Evolutionary conservation across 92 coral and sea anemone species (phyloP), one percentile per base, ranked within the genome.

Genomic region (Parazoanthus atlanticus): DNA sequence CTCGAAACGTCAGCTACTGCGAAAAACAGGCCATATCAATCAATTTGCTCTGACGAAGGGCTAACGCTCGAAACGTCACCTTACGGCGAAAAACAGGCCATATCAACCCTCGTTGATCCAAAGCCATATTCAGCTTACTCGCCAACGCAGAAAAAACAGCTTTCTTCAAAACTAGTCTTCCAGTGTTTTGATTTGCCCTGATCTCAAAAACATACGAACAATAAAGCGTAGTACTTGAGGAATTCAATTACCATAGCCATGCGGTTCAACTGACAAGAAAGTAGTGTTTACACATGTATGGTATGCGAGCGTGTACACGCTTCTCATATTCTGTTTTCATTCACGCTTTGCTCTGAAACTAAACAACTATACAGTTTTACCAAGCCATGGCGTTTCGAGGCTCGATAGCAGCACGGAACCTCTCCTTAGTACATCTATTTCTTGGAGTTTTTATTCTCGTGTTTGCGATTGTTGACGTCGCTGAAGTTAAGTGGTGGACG

Each of bases 401-500:
- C 5, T 67, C 86, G 34, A 67, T 46, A 67, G 72, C 64, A 19
- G n/a, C 33, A n/a, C 76, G 76, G 7, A 66, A 66, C 16, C 61
- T 83, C 28, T 67, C 86, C n/a, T 47, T 83, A 16, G 61, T 47
- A 3, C 86, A 83, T 26, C 58, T 83, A 19, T 83, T 83, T 16
- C 36, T 83, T 17, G 86, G 86, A 26, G 86, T 83, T 38, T 36
- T 15, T 19, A 38, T 83, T 9, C 76, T 83, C 49, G 86, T 83
- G 23, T 67, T 83, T 40, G 86, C 76, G 9, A 66, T 83, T 41
- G 56, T 83, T 16, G 86, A 83, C 16, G 76, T 66, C 26, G 72
- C 76, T 28, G 76, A 83, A 67, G 86, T 83, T 17, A 83, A 83
- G 49, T 83, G 86, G 86, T 83, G 86, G 86, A 83, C 86, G 2